These are phyloP conservation scores for Cassiopea andromeda DNA, from an alignment of 30 jellyfish, hydroid and myxozoan genomes.

Conservation along the genomic window DNA sequence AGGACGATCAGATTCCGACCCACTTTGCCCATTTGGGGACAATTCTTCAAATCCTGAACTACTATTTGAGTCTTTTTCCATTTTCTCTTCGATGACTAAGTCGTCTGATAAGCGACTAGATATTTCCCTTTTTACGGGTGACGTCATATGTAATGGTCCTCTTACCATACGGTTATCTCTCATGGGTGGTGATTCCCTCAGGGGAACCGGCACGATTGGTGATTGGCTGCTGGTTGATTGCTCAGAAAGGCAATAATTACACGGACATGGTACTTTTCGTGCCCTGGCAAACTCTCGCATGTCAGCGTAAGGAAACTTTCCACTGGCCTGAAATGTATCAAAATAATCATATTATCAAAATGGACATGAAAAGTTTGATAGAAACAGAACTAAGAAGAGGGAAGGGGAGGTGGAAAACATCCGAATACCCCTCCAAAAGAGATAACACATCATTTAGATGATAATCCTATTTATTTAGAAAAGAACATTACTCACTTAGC, in stretches of 20 bases:
- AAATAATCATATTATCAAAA: no score
- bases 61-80: constrained; percentile 69
- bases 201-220: constrained; percentile 22
- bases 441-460: no score
- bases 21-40: constrained; percentile 66
- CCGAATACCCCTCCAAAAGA: no score
- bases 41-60: constrained; percentile 73
- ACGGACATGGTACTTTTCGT: constrained; percentile 66
- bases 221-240: constrained; percentile 48
- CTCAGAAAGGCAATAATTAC: constrained; percentile 66
- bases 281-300: constrained; percentile 47
- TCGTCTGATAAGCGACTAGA: constrained; percentile 44
- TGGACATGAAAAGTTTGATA: no score
- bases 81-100: constrained; percentile 62
- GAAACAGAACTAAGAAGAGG: no score
- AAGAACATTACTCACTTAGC: no score
- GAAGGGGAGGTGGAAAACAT: no score
- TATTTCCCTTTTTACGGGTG: constrained; percentile 47
- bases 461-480: no score
- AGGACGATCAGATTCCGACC: constrained; percentile 62
- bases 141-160: constrained; percentile 37
- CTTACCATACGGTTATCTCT: constrained; percentile 29
- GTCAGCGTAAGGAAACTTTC: constrained; percentile 65
- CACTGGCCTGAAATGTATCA: constrained; percentile 25
- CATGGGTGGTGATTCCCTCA: constrained; percentile 47